These are phyloP conservation scores for Ochotona princeps DNA, from an alignment of 2,113 vertebrate genomes.

Conservation along the genomic window DNA sequence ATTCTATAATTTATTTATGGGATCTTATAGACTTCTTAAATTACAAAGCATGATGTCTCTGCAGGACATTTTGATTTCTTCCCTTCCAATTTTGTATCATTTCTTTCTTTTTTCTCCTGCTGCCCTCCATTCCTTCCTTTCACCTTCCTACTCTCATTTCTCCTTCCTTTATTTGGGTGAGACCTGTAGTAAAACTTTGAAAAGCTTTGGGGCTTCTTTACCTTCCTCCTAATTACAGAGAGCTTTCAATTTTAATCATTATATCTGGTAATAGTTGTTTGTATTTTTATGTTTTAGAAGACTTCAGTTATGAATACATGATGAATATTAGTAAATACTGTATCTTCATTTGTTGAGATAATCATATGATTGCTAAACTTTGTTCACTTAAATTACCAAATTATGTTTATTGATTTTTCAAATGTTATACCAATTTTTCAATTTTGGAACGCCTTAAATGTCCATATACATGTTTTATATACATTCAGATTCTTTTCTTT, in stretches of 20 bases:
- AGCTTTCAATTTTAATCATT: background rate
- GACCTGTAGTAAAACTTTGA: background rate
- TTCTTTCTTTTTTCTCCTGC: too few species aligned
- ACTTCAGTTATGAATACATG: background rate
- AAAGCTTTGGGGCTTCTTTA: background rate
- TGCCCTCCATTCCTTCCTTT: too few species aligned
- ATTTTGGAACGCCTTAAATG: background rate
- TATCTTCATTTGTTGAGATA: background rate
- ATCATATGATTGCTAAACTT: background rate
- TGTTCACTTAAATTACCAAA: background rate
- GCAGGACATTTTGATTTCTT: background rate
- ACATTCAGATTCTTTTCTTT: background rate
- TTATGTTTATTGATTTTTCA: background rate
- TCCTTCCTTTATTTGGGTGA: background rate
- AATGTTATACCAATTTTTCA: background rate
- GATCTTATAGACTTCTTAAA: background rate
- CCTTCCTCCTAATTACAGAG: background rate
- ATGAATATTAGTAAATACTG: background rate
- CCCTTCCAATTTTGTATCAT: background rate
- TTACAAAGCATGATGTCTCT: background rate
- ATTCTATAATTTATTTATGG: background rate
- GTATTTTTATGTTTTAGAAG: background rate
- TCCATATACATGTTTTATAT: background rate
- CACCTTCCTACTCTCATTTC: background rate
- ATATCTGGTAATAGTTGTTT: too few species aligned